Conservation (phyloP, 2,113 vertebrate genomes). For the Scomber colias region DNA sequence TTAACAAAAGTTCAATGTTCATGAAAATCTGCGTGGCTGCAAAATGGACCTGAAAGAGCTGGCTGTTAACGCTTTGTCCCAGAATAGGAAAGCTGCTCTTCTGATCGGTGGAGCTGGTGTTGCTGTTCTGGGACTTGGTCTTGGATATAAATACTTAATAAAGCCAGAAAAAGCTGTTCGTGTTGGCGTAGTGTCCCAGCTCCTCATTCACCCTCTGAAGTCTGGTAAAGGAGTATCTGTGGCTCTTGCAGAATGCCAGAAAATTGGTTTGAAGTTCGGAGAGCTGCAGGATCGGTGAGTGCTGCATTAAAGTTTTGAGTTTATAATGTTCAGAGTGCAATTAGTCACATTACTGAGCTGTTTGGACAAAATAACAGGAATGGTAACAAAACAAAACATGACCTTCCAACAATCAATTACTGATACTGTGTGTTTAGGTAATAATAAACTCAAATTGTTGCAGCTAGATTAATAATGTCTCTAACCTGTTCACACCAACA, state of each 20-base stretch:
- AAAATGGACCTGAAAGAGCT: constrained; percentile 65
- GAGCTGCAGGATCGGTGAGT: constrained; percentile 90
- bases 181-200: constrained; percentile 88
- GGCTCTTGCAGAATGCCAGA: constrained; percentile 81
- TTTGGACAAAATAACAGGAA: background rate
- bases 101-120: constrained; percentile 75
- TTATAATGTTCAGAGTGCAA: background rate
- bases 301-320: no score
- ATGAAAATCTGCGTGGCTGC: background rate
- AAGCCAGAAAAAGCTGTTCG: constrained; percentile 72
- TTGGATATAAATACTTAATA: constrained; percentile 73
- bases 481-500: no score
- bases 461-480: no score
- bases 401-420: no score
- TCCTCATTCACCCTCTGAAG: constrained; percentile 92
- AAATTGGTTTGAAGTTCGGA: constrained; percentile 86
- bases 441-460: no score
- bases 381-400: background rate
- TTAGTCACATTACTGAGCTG: background rate
- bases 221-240: constrained; percentile 89
- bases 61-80: constrained; percentile 7
- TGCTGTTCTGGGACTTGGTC: constrained; percentile 57
- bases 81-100: constrained; percentile 51
- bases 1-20: constrained; percentile 30
- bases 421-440: no score